Conservation (phyloP, 2,888 invertebrate species). For the Unio delphinus region DNA sequence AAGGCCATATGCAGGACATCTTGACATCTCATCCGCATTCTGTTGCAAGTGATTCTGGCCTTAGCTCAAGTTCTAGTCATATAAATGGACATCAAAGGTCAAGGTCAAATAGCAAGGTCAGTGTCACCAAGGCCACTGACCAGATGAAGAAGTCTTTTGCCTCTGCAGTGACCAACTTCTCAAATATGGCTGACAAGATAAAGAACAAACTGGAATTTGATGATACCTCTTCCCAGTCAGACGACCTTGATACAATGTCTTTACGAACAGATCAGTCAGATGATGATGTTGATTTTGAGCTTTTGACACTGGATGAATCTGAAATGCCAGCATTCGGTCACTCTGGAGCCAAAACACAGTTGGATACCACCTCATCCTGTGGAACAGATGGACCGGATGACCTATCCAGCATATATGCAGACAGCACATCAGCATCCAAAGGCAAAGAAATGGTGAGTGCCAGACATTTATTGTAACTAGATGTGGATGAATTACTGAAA, state of each 20-base stretch:
- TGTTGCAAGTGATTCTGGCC: constrained; percentile 50
- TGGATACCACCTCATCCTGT: constrained; percentile 33
- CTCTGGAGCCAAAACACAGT: constrained; percentile 46
- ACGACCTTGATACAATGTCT: constrained; percentile 81
- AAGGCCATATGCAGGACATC: constrained; percentile 11
- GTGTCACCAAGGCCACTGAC: constrained; percentile 17
- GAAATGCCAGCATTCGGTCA: constrained; percentile 76
- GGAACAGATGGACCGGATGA: constrained; percentile 40
- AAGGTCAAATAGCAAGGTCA: constrained; percentile 30
- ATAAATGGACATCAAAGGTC: constrained; percentile 19
- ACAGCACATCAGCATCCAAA: constrained; percentile 51
- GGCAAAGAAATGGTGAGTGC: constrained; percentile 52
- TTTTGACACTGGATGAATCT: constrained; percentile 73
- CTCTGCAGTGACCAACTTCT: constrained; percentile 88
- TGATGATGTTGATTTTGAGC: constrained; percentile 89
- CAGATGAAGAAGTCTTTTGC: constrained; percentile 85
- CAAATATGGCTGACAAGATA: constrained; percentile 78
- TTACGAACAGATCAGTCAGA: constrained; percentile 87
- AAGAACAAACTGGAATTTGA: constrained; percentile 58
- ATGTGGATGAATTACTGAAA: no score
- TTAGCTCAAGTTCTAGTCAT: constrained; percentile 30
- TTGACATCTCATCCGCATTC: constrained; percentile 19
- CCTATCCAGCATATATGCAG: constrained; percentile 55
- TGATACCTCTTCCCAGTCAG: constrained; percentile 64
- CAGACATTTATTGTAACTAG: background rate